Base-by-base conservation (phyloP, 2,888 invertebrate species). In the Archaeoteleia sp. region DNA sequence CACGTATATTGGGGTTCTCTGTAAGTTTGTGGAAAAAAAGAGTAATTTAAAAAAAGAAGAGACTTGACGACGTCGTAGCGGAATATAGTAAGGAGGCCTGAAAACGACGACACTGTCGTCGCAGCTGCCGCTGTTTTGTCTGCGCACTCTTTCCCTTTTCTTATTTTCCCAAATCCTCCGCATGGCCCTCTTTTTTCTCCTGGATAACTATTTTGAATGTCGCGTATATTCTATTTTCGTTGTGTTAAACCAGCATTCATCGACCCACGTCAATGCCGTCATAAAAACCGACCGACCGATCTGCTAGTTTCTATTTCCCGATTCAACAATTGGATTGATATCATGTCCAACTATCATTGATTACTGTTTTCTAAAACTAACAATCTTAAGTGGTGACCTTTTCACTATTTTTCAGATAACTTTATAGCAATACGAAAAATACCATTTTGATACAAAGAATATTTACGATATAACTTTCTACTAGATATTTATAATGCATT, bases 201-300 rank as follows among this genome's bases (percentile, higher is more conserved):
- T 51, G 51, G 48, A n/a, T n/a, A n/a, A 39, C 65, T 55, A 54
- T 32, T 48, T 67, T 54, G 67, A 72, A 65, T 62, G 54, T 58
- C 53, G 70, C 40, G 57, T 48, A 30, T 72, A 54, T 74, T 81
- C 82, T 85, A 84, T 85, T 85, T 85, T 76, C 67, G 83, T 82
- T 75, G 76, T 74, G 78, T 83, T 81, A 82, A 84, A 84, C 83
- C 82, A 81, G 81, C 81, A 84, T 80, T 78, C 79, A 82, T 81
- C 78, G 79, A 70, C 74, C 63, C 74, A 73, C 75, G 78, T 79
- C 75, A 78, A 76, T 81, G 76, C 73, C 71, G 66, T 74, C 76
- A 78, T 80, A 2, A 20, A 4, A 9, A 14, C n/a, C 8, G 35
- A 15, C 13, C 8, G 4, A 23, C 23, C 23, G 23, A 5, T 23